Base-by-base conservation (phyloP, 2,113 vertebrate genomes). In the Felis catus region DNA sequence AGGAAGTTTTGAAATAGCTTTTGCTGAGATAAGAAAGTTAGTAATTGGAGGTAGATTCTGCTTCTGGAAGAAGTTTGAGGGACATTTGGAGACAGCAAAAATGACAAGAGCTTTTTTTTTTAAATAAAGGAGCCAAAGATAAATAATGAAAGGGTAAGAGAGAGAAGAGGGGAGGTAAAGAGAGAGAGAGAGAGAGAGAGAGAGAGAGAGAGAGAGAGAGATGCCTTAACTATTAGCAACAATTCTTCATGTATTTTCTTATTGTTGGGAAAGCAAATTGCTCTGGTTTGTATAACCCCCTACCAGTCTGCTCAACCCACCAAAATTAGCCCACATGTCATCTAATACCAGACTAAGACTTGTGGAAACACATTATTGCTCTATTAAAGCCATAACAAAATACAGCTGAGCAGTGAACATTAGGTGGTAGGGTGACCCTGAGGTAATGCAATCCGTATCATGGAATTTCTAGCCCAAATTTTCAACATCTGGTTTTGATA, bases 241-340 rank as follows among this genome's bases (percentile, higher is more conserved):
- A 83, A 97, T 89, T 97, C 97, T 94, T 95, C 94, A 82, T 91
- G 84, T 97, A 79, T 84, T 98, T 97, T 94, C 95, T 95, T 97
- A 94, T 41, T 93, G 95, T 97, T 95, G 92, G 68, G 91, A 95
- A 97, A 97, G 95, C 93, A 97, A 98, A 97, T 97, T 96, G 92
- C 96, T 97, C 96, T 94, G 92, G 84, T 96, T 97, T 98, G 93
- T 79, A 93, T 98, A 98, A 97, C 97, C 97, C 94, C 97, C 97
- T 97, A 96, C 93, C 31, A 29, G 55, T 95, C 95, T 81, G 89
- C 92, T 98, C 80, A 95, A 89, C 81, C 78, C 97, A 97, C 97
- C 97, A 91, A 94, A 97, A 81, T 68, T 85, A 94, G 31, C 89
- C 96, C 74, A 15, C 85, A 94, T 97, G 97, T 97, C 98, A 97